Evolutionary conservation across 2,888 invertebrate genomes (phyloP), one percentile per base, ranked within the genome.

Genomic region (Sceliomorpha sp.): DNA sequence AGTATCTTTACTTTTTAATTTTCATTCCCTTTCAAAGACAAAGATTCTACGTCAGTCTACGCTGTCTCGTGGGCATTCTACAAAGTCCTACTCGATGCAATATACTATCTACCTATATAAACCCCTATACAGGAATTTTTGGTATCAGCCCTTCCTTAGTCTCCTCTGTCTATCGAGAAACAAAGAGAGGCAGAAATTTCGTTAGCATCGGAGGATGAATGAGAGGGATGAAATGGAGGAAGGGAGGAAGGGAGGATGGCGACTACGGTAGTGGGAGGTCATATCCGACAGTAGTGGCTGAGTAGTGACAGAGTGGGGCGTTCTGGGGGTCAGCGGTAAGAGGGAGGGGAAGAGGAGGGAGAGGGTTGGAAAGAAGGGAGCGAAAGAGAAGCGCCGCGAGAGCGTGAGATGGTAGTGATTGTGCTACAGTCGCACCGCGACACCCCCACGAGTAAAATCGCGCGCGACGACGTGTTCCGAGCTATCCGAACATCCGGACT

Each of bases 361-460:
- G 45, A 50, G 55, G 48, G 44, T 12, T 26, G 55, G 50, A 45
- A 55, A 66, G 62, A 59, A 60, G 70, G 69, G 62, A 53, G 59
- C 34, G 63, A 71, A 53, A 55, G 70, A 64, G 70, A 63, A 75
- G 73, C 62, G 74, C 75, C 64, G 78, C 74, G 79, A 79, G 74
- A 81, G 78, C 81, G 72, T 76, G 81, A 82, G 84, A 83, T 83
- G 83, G 79, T 79, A 76, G 84, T 82, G 83, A 84, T 84, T 83
- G 84, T 82, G 83, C 85, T 84, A 87, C 87, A 87, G 87, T 87
- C 85, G 86, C 84, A 82, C 80, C 86, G 86, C 87, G 87, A 85
- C 86, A 85, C 82, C 84, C 82, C 76, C 78, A 81, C 82, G 83
- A 83, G 84, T 74, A 78, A 75, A 82, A 83, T 76, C 83, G 82